phyloP scores from a whole-genome alignment of 2,888 invertebrate genomes.

The Amblyjoppa proteus region DNA sequence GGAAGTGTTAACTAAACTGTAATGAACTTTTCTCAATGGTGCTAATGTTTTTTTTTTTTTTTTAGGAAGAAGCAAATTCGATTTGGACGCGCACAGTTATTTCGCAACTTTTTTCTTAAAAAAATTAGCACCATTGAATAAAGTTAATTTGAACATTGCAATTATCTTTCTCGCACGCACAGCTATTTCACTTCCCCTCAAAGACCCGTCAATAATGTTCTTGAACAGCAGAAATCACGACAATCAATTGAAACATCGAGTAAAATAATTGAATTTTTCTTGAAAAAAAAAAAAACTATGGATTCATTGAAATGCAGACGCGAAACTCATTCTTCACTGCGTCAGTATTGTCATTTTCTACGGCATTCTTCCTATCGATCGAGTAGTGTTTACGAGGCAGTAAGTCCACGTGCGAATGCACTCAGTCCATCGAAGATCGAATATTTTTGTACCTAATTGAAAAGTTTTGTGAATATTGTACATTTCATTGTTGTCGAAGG shows the following conservation, averaged over 20 bases:
- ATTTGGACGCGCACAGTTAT: too few relatives aligned
- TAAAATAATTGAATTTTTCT: background rate
- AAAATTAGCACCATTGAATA: too few relatives aligned
- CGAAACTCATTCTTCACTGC: background rate
- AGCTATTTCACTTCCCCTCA: too few relatives aligned
- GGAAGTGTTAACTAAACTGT: too few relatives aligned
- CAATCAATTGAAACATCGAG: background rate
- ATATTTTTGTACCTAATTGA: conserved; percentile 10
- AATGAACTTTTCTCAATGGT: too few relatives aligned
- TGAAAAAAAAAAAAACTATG: background rate
- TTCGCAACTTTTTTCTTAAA: too few relatives aligned
- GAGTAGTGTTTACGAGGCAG: conserved; percentile 31
- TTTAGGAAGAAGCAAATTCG: too few relatives aligned
- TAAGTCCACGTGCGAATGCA: conserved; percentile 48
- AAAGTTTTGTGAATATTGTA: conserved; percentile 1
- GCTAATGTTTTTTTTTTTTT: too few relatives aligned
- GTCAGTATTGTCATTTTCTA: conserved; percentile 30
- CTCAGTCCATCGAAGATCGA: background rate
- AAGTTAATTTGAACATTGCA: too few relatives aligned
- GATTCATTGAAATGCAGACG: background rate
- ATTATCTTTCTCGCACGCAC: too few relatives aligned
- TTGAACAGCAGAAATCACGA: background rate
- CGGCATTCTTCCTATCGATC: background rate
- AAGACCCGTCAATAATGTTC: background rate
- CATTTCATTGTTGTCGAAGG: background rate